These are phyloP conservation scores for Scomber scombrus DNA, from an alignment of 2,113 vertebrate genomes.

Conservation along the genomic window DNA sequence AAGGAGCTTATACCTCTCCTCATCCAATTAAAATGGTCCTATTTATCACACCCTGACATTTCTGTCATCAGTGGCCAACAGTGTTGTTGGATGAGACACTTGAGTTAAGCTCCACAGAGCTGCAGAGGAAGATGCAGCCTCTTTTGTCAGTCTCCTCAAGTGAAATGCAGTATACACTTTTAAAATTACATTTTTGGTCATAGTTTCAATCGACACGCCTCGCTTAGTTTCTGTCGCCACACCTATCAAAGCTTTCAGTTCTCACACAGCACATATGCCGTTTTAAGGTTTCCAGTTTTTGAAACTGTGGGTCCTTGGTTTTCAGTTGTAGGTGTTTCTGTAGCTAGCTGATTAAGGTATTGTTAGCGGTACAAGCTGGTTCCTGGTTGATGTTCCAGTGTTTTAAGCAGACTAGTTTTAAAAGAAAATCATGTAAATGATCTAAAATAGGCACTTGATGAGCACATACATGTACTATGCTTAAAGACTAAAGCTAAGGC, in stretches of 20 bases:
- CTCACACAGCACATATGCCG: too few species aligned
- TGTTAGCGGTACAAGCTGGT: background rate
- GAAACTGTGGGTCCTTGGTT: background rate
- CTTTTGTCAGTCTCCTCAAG: slow-evolving; percentile 37
- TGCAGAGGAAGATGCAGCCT: slow-evolving; percentile 46
- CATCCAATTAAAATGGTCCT: slow-evolving; percentile 69
- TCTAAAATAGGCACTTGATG: background rate
- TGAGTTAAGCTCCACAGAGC: slow-evolving; percentile 54
- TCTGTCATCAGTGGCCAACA: slow-evolving; percentile 71
- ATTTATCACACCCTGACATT: slow-evolving; percentile 77
- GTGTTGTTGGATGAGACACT: slow-evolving; percentile 67
- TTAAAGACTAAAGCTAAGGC: background rate
- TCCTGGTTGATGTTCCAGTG: too few species aligned
- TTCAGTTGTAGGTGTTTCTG: background rate
- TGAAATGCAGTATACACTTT: slow-evolving; percentile 41
- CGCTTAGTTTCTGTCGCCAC: background rate
- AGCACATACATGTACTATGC: background rate
- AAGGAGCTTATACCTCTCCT: slow-evolving; percentile 70
- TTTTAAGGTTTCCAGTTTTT: background rate
- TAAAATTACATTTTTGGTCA: slow-evolving; percentile 16
- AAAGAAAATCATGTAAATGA: too few species aligned
- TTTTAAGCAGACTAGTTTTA: too few species aligned
- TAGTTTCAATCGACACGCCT: slow-evolving; percentile 16
- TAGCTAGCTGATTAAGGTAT: background rate
- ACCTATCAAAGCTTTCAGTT: background rate